Conservation (phyloP, 2,113 vertebrate species). For the Equus quagga region DNA sequence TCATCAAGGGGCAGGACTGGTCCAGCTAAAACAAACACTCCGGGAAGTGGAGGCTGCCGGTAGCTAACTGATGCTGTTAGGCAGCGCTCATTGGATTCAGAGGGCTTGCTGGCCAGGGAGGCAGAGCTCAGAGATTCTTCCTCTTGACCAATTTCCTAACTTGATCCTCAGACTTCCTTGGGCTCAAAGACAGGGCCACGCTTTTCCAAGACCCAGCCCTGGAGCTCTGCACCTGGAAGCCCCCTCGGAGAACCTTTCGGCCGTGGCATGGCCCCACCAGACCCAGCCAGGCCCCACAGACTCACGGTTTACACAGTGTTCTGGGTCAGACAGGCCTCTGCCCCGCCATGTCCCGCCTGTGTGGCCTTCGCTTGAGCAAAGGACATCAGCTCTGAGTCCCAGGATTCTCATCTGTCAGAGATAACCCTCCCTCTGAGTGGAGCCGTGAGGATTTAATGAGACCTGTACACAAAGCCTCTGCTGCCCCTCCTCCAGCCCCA, state of each 20-base stretch:
- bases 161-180: not conserved
- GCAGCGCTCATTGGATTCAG: not conserved
- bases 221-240: not conserved
- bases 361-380: slow-evolving; percentile 15
- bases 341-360: not conserved
- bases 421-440: not conserved
- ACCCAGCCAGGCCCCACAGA: not conserved
- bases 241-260: not conserved
- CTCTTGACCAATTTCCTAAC: not conserved
- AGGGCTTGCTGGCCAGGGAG: not conserved
- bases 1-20: not conserved
- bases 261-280: not conserved
- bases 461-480: not conserved
- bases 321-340: not conserved
- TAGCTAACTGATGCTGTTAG: not conserved
- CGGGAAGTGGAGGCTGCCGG: not conserved
- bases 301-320: not conserved
- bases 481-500: not conserved
- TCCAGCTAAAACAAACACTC: not conserved
- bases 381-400: not conserved
- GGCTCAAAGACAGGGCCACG: not conserved
- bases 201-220: not conserved
- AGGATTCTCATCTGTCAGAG: not conserved
- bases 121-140: not conserved
- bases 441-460: slow-evolving; percentile 20